phyloP scores from a whole-genome alignment of 2,888 invertebrate genomes.

The Drosophila bunnanda region DNA sequence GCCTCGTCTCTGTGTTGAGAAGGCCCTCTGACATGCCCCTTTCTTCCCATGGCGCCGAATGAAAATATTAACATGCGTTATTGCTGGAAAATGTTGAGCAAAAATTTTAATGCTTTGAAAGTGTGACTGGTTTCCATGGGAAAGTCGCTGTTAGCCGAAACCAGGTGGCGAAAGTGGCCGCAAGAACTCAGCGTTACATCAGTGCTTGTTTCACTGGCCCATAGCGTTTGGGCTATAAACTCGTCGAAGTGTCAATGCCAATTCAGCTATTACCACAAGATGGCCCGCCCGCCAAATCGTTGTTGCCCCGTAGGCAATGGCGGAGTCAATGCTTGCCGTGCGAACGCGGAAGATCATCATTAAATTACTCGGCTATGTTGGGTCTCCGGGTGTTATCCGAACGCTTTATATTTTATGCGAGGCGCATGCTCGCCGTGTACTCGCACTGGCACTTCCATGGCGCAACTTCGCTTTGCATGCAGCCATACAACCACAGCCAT shows the following conservation, averaged over 20 bases:
- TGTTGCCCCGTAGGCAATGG: slow-evolving; percentile 10
- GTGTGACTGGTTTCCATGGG: slow-evolving; percentile 8
- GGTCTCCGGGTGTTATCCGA: slow-evolving; percentile 56
- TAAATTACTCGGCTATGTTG: slow-evolving; percentile 55
- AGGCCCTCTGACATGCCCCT: slow-evolving; percentile 15
- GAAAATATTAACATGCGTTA: slow-evolving; percentile 32
- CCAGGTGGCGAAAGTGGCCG: slow-evolving; percentile 18
- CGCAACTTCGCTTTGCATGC: slow-evolving; percentile 51
- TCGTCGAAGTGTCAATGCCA: slow-evolving; percentile 54
- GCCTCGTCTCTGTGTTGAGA: slow-evolving; percentile 11
- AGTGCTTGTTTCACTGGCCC: not conserved
- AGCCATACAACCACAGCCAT: slow-evolving; percentile 1
- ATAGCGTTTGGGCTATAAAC: not conserved
- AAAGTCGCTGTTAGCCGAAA: slow-evolving; percentile 1
- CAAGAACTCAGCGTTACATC: slow-evolving; percentile 1
- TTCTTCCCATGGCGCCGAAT: slow-evolving; percentile 13
- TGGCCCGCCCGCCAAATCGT: not conserved
- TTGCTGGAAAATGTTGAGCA: slow-evolving; percentile 9
- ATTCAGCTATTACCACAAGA: slow-evolving; percentile 24
- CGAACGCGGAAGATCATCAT: slow-evolving; percentile 71
- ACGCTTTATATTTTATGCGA: slow-evolving; percentile 26
- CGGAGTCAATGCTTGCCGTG: slow-evolving; percentile 62
- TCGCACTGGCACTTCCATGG: slow-evolving; percentile 35
- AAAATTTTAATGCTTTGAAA: slow-evolving; percentile 12
- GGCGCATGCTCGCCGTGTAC: slow-evolving; percentile 21